phyloP scores from a whole-genome alignment of 2,888 invertebrate genomes.

The Protophormia terraenovae region DNA sequence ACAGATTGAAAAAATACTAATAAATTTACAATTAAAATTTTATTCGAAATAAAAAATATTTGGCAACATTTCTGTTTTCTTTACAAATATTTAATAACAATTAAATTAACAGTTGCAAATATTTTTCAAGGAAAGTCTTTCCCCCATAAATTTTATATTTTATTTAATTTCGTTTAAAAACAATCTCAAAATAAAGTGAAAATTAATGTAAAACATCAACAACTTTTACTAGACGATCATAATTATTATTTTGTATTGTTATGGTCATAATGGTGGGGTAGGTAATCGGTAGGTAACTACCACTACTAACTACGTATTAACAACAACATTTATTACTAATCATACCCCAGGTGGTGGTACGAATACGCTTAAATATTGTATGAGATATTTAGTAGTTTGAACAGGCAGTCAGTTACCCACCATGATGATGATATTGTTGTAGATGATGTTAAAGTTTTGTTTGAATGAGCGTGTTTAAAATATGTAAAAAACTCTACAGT shows the following conservation, averaged over 20 bases:
- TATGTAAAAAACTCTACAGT: constrained; percentile 5
- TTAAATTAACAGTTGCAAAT: neutral
- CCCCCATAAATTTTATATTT: constrained; percentile 26
- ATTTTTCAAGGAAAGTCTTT: neutral
- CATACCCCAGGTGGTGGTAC: neutral
- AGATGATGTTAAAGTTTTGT: neutral
- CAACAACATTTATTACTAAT: neutral
- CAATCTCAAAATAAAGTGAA: constrained; percentile 53
- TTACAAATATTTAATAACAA: neutral
- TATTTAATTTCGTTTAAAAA: constrained; percentile 26
- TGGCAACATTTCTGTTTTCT: neutral
- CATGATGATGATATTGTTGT: constrained; percentile 8
- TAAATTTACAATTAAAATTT: neutral
- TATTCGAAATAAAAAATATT: neutral
- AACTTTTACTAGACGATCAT: constrained; percentile 61
- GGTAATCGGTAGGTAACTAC: neutral
- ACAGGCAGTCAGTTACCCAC: constrained; percentile 28
- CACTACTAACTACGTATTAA: neutral
- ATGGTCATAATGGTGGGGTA: constrained; percentile 36
- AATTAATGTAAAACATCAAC: constrained; percentile 58
- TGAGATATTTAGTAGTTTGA: no score
- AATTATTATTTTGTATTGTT: constrained; percentile 26
- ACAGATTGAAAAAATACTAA: no score
- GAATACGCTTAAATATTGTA: neutral
- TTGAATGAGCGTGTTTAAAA: constrained; percentile 29